Base-by-base conservation (phyloP, 2,113 vertebrate genomes). In the Pionites leucogaster region DNA sequence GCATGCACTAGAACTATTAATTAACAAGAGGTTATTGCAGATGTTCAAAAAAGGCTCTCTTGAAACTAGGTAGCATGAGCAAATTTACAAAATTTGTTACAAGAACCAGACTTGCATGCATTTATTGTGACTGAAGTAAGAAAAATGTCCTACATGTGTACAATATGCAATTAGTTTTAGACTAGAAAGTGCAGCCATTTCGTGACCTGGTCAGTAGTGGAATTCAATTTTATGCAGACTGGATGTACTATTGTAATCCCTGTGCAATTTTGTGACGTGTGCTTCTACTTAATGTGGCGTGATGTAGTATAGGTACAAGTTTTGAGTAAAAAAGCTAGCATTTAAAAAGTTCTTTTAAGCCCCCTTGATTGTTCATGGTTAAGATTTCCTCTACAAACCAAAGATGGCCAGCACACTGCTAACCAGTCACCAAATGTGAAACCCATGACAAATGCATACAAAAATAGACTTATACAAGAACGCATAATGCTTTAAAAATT, bases 251-350 rank as follows among this genome's bases (percentile, higher is more conserved):
- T 98, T 98, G 98, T 99, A 98, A 98, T 99, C 97, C 98, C 98
- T 99, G 98, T 99, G 98, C 98, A 97, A 99, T 99, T 98, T 97
- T 97, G 98, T 99, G 98, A 98, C 35, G 98, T 99, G 99, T 98
- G 98, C 98, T 98, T 98, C 98, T 98, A 98, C 96, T 98, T 98
- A 98, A 96, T 94, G 98, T 99, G 98, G 98, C 97, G 98, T 99
- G 98, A 97, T 95, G 97, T 98, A 98, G 98, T 98, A 98, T 98
- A 98, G 98, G 98, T 97, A 97, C 96, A 95, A 97, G 97, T 97
- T 97, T 97, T 98, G 97, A 98, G 91, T 92, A 97, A 96, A 97
- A 96, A 93, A 88, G 88, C 88, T 97, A 97, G 93, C 91, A 13
- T 94, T 97, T 86, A 50, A 95, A 78, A 94, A 96, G 75, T 98